These are phyloP conservation scores for Tupiocoris notatus DNA, from an alignment of 2,888 invertebrate genomes.

Conservation along the genomic window DNA sequence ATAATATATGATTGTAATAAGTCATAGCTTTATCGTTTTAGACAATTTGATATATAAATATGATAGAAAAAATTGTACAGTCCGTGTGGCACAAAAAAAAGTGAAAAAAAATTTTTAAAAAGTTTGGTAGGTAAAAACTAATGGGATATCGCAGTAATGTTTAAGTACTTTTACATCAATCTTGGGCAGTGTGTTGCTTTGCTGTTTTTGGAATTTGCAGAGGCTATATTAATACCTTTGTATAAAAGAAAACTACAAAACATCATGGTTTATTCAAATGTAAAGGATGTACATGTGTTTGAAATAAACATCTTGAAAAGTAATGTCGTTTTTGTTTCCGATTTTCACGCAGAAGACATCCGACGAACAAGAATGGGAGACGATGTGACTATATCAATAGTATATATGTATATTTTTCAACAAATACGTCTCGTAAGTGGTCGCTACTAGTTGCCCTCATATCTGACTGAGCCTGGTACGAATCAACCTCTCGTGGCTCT, in stretches of 20 bases:
- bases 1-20: slow-evolving; percentile 48
- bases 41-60: slow-evolving; percentile 44
- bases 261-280: slow-evolving; percentile 45
- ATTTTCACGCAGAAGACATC: too few relatives aligned
- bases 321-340: too few relatives aligned
- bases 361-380: too few relatives aligned
- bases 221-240: slow-evolving; percentile 45
- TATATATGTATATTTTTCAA: too few relatives aligned
- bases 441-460: too few relatives aligned
- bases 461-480: too few relatives aligned
- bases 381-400: too few relatives aligned
- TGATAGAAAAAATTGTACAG: slow-evolving; percentile 47
- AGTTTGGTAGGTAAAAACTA: slow-evolving; percentile 38
- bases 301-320: slow-evolving; percentile 46
- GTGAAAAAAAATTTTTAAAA: slow-evolving; percentile 21
- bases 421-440: too few relatives aligned
- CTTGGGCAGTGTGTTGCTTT: slow-evolving; percentile 48
- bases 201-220: slow-evolving; percentile 45
- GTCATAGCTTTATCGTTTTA: slow-evolving; percentile 48
- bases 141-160: slow-evolving; percentile 41
- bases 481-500: too few relatives aligned
- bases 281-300: slow-evolving; percentile 48
- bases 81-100: slow-evolving; percentile 47
- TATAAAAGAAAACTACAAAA: slow-evolving; percentile 44
- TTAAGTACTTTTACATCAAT: slow-evolving; percentile 44